A percentile compares a stretch with the other conserved stretches of the same genome.
phyloP scores from a whole-genome alignment of 2,113 vertebrate species.

The Larimichthys polyactis region DNA sequence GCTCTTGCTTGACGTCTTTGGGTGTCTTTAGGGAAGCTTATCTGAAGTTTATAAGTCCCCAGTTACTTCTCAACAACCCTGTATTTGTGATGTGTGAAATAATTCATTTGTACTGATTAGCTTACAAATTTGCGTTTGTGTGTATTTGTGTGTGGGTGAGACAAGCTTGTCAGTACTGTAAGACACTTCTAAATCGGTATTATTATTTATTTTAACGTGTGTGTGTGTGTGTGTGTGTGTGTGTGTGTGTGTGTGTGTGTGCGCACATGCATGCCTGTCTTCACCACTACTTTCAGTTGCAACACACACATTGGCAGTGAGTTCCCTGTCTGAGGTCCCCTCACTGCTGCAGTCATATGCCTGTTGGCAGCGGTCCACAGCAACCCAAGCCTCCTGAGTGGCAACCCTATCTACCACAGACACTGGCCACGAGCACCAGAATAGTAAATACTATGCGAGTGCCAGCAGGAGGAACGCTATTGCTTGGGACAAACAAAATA shows the following conservation, averaged over 20 bases:
- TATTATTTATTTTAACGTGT: neutral
- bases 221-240: neutral
- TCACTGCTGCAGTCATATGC: constrained; percentile 70
- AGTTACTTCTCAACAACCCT: neutral
- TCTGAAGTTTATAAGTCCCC: neutral
- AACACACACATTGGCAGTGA: constrained; percentile 30
- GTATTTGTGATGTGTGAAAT: constrained; percentile 24
- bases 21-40: neutral
- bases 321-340: constrained; percentile 48
- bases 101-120: constrained; percentile 1
- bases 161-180: constrained; percentile 11
- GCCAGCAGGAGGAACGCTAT: constrained; percentile 78
- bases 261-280: constrained; percentile 1
- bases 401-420: constrained; percentile 86
- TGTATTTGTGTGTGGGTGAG: neutral
- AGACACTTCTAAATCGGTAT: neutral
- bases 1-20: neutral
- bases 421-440: constrained; percentile 85
- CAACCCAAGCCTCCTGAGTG: constrained; percentile 65
- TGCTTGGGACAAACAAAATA: constrained; percentile 84
- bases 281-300: constrained; percentile 44
- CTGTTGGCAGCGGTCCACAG: constrained; percentile 61
- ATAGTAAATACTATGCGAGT: constrained; percentile 90
- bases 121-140: neutral
- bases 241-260: neutral